A percentile compares a stretch with the other conserved stretches of the same genome.
phyloP scores from a whole-genome alignment of 2,113 vertebrate genomes.

The Oryzias javanicus region DNA sequence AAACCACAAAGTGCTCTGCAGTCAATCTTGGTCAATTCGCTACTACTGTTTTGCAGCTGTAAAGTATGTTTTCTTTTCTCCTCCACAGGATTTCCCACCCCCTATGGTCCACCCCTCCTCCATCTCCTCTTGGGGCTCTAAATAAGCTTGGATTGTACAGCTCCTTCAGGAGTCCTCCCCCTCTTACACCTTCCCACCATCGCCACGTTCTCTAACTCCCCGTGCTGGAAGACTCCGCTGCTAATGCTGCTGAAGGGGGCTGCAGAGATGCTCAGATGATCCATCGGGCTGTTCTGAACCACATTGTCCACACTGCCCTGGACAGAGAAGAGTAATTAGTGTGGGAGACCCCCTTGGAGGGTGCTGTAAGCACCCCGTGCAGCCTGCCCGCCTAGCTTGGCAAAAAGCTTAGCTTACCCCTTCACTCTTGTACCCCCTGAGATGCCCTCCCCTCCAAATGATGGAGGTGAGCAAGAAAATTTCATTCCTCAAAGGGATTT shows the following conservation, averaged over 20 bases:
- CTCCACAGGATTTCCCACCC: constrained; percentile 53
- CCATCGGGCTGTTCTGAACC: constrained; percentile 49
- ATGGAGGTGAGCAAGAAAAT: constrained; percentile 83
- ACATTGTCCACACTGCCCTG: constrained; percentile 39
- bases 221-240: constrained; percentile 15
- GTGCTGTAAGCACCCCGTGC: constrained; percentile 49
- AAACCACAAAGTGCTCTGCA: constrained; percentile 19
- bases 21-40: constrained; percentile 13
- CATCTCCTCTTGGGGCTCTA: constrained; percentile 50
- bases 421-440: constrained; percentile 63
- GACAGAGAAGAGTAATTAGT: constrained; percentile 57
- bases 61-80: constrained; percentile 43
- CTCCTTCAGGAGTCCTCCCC: constrained; percentile 47
- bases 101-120: constrained; percentile 34
- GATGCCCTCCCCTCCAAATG: constrained; percentile 95
- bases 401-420: constrained; percentile 58
- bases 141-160: constrained; percentile 53
- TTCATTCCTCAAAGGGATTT: background rate
- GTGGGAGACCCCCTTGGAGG: constrained; percentile 45
- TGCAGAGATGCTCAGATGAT: constrained; percentile 66
- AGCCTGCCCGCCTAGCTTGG: constrained; percentile 65
- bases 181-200: constrained; percentile 18
- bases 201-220: background rate
- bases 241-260: constrained; percentile 46
- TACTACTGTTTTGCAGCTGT: constrained; percentile 22